Base-by-base conservation (phyloP, 2,888 invertebrate genomes). In the Hypercompe scribonia region DNA sequence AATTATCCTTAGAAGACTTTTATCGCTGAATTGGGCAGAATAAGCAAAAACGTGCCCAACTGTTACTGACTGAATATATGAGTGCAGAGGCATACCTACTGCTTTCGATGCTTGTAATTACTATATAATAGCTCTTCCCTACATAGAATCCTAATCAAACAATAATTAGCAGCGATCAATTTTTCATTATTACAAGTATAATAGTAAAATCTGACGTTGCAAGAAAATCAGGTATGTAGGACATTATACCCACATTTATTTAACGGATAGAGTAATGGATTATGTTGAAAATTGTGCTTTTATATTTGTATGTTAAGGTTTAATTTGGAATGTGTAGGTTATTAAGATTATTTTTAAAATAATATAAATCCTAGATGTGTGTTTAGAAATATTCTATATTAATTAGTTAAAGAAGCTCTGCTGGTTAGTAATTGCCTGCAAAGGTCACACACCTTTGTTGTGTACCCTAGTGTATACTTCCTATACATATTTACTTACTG, bases 271-370 rank as follows among this genome's bases (percentile, higher is more conserved):
- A 50, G 67, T 70, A 77, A 68, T 75, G 74, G 70, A 77, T 77
- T 81, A 81, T 73, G 68, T 28, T 63, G 58, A 73, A 79, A 77
- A 78, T 79, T 74, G 73, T 46, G 58, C 69, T 68, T 78, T 75
- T 72, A 71, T 61, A 65, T 69, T 77, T 65, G 58, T 74, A 46
- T 74, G 73, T 79, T 80, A 83, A 78, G 81, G 81, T 79, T 81
- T 71, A 33, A 46, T 63, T 71, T 77, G 67, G 72, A 71, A 72
- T 72, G 72, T 71, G 65, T 73, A n/a, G n/a, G n/a, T 7, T 46
- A 21, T 46, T 7, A 21, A 46, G 21, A 46, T 21, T 46, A 21
- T 21, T 5, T 46, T 46, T 3, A 21, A 46, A 21, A 46, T 21
- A 46, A 46, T 46, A 21, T 46, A 3, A 28, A 64, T 54, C 61